phyloP scores from a whole-genome alignment of 1,140 invertebrate species.

The Ooceraea biroi region DNA sequence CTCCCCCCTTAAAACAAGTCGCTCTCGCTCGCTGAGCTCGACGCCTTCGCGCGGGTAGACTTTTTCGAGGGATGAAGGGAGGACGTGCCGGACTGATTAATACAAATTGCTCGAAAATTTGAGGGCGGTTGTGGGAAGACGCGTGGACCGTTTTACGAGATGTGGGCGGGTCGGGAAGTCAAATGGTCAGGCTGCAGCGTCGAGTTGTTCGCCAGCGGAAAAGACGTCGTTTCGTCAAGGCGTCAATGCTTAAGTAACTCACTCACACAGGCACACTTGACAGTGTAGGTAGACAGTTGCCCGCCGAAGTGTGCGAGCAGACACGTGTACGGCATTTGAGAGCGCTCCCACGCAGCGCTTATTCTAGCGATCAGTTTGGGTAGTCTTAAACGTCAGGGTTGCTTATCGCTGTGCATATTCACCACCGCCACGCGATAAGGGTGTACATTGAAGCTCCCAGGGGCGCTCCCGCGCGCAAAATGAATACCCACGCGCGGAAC shows the following conservation, averaged over 20 bases:
- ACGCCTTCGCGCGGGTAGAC: not conserved
- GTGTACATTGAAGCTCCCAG: slow-evolving; percentile 15
- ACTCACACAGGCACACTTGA: not conserved
- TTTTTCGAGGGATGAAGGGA: not conserved
- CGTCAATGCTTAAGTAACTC: slow-evolving; percentile 41
- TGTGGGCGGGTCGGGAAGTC: slow-evolving; percentile 76
- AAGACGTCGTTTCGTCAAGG: slow-evolving; percentile 56
- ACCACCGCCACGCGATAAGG: slow-evolving; percentile 27
- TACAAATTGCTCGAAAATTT: slow-evolving; percentile 70
- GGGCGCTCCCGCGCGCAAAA: slow-evolving; percentile 1
- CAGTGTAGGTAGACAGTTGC: not conserved
- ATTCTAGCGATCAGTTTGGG: slow-evolving; percentile 38
- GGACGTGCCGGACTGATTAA: slow-evolving; percentile 54
- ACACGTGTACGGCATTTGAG: not conserved
- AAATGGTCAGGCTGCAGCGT: slow-evolving; percentile 73
- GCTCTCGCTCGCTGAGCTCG: not conserved
- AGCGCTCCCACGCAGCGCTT: slow-evolving; percentile 15
- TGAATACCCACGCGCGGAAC: slow-evolving; percentile 7
- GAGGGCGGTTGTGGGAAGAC: slow-evolving; percentile 52
- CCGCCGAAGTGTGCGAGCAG: not conserved
- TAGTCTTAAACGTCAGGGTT: slow-evolving; percentile 28
- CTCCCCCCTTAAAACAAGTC: slow-evolving; percentile 40
- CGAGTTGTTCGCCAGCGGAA: slow-evolving; percentile 36
- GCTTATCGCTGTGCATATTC: slow-evolving; percentile 54
- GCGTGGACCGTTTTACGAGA: slow-evolving; percentile 58